Percentiles rank a stretch among this genome's conserved stretches.
Evolutionary conservation across 2,113 vertebrate genomes (phyloP).

Genomic region (Turnix velox): DNA sequence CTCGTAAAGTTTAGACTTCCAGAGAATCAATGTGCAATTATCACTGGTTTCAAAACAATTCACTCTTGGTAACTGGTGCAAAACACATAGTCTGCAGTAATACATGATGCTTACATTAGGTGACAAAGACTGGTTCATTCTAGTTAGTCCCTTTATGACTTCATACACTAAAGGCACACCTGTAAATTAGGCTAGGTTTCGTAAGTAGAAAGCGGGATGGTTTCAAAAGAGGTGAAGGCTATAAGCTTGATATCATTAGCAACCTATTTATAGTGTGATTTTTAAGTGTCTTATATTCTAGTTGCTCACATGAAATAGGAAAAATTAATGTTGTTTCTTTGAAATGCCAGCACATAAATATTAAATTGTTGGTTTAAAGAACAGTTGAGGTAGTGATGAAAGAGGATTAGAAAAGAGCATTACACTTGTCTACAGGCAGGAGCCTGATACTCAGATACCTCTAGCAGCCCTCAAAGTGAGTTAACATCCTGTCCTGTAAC

Average conservation of each 20-base stretch:
- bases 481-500: neutral
- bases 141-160: neutral
- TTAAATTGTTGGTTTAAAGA: neutral
- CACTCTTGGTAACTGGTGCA: neutral
- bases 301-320: neutral
- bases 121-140: neutral
- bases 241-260: neutral
- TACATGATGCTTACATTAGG: neutral
- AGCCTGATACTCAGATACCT: neutral
- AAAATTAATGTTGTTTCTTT: neutral
- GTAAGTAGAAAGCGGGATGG: neutral
- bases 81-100: neutral
- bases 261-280: neutral
- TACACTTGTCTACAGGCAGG: neutral
- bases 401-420: neutral
- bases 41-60: neutral
- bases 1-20: neutral
- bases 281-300: neutral
- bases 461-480: accelerated
- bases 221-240: neutral
- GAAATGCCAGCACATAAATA: neutral
- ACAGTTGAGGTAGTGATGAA: neutral
- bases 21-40: neutral
- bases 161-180: neutral
- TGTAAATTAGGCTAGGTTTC: neutral